Base-by-base conservation (phyloP, 37 sponge, comb jelly and placozoan species). In the Tethya wilhelma region DNA sequence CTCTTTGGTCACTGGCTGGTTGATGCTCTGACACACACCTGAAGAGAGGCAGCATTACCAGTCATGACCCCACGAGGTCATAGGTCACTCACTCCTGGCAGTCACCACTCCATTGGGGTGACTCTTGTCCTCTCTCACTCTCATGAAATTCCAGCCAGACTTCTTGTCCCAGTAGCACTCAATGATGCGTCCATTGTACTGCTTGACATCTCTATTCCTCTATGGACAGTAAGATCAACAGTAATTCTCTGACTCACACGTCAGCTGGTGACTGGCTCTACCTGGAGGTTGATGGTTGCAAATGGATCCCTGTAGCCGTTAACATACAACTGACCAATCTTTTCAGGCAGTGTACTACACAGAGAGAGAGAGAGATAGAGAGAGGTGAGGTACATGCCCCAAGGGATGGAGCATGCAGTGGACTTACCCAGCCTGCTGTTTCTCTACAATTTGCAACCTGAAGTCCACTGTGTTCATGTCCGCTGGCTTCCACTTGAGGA, bases 401-500 rank as follows among this genome's bases (percentile, higher is more conserved):
- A 49, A 49, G 53, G 14, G 14, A 49, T 49, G 14, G 5, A 20
- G 6, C 5, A 8, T 6, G 32, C 17, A 25, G 25, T 14, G 2
- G 31, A 2, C 25, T 39, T 60, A 93, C 88, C 97, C 91, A 7
- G 57, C 71, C 60, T 73, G 81, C 26, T 90, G 60, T 25, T 19
- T 69, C 46, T 85, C 77, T 0, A 74, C 80, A 8, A 97, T 89
- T 58, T 89, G 73, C 59, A 98, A 77, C 25, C 74, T 70, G 73
- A 98, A 98, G 74, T 98, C 99, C 4, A 98, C 95, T 29, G 89
- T 81, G 76, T 96, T 98, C 32, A 98, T 78, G 22, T 91, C 89
- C 34, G 90, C 73, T 36, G 99, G 99, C 72, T 96, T 98, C 99
- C 99, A 98, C 64, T 98, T 98, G 14, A 98, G 86, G 38, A 98